Base-by-base conservation (phyloP, 92 coral and sea anemone species). In the Paramuricea clavata region DNA sequence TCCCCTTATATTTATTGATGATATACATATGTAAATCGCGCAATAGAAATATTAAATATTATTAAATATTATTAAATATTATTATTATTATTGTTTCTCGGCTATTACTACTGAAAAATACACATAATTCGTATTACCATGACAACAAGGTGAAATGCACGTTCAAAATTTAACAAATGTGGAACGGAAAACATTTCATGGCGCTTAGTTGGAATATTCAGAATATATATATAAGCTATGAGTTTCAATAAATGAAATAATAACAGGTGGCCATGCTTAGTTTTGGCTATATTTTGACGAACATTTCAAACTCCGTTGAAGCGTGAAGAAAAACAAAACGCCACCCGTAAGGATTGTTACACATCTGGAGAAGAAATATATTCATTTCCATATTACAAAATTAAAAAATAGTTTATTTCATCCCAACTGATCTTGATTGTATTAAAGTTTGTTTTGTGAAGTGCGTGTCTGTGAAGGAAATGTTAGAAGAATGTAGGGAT, bases 331-430 rank as follows among this genome's bases (percentile, higher is more conserved):
- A 27, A 76, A 50, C 47, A 76, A 50, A 28, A 50, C 43, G 47
- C 82, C 82, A 76, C 82, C 82, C n/a, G 82, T 27, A 76, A 27
- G 6, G 15, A 42, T 56, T 28, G 31, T 26, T 25, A 30, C 67
- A 16, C 64, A 30, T 49, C 26, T 17, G 21, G 7, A 76, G 72
- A 28, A 65, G 39, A 28, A 21, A 16, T 30, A 65, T 28, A 33
- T 11, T 16, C n/a, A 21, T 54, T 19, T 17, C 62, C 25, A 54
- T 21, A 54, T 54, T 16, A 54, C 11, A 19, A 6, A 54, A 21
- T 0, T 10, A 54, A 47, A 47, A 47, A 47, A 47, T 15, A 15
- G 17, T 15, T 47, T 47, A 47, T 47, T 47, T 47, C 52, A 9
- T 47, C 10, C 52, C 13, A 15, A 47, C 52, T 2, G 52, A 16